A percentile compares a stretch with the other conserved stretches of the same genome.
These are phyloP conservation scores for Cyclophora punctaria DNA, from an alignment of 2,888 invertebrate species.

Conservation along the genomic window DNA sequence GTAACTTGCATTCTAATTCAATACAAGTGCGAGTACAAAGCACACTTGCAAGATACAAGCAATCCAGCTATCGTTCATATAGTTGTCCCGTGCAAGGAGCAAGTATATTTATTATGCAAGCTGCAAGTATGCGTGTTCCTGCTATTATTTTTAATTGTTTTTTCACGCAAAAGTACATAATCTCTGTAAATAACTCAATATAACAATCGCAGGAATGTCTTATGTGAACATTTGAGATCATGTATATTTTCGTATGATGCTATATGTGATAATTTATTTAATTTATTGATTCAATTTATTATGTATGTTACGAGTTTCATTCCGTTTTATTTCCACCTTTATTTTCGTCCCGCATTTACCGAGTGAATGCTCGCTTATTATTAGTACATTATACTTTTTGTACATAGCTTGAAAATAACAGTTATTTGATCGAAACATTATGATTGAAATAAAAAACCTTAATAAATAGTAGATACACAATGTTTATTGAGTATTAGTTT, in stretches of 20 bases:
- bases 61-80: too few species aligned
- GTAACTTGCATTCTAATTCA: too few species aligned
- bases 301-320: slow-evolving; percentile 33
- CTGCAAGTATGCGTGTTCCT: too few species aligned
- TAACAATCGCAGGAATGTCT: slow-evolving; percentile 5
- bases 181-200: slow-evolving; percentile 14
- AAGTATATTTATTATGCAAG: too few species aligned
- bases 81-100: too few species aligned
- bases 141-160: slow-evolving; percentile 20
- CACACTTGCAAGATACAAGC: too few species aligned
- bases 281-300: slow-evolving; percentile 22
- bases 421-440: slow-evolving; percentile 14
- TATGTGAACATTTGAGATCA: slow-evolving; percentile 22
- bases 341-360: slow-evolving; percentile 43
- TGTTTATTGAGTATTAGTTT: slow-evolving; percentile 8
- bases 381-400: slow-evolving; percentile 60
- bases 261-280: slow-evolving; percentile 32
- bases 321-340: slow-evolving; percentile 33
- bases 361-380: slow-evolving; percentile 39
- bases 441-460: slow-evolving; percentile 11
- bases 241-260: slow-evolving; percentile 11
- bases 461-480: slow-evolving; percentile 2
- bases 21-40: too few species aligned
- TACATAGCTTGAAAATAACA: slow-evolving; percentile 56
- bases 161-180: slow-evolving; percentile 10